phyloP scores from a whole-genome alignment of 2,797 vertebrate species.

The Spinus olivaceus region DNA sequence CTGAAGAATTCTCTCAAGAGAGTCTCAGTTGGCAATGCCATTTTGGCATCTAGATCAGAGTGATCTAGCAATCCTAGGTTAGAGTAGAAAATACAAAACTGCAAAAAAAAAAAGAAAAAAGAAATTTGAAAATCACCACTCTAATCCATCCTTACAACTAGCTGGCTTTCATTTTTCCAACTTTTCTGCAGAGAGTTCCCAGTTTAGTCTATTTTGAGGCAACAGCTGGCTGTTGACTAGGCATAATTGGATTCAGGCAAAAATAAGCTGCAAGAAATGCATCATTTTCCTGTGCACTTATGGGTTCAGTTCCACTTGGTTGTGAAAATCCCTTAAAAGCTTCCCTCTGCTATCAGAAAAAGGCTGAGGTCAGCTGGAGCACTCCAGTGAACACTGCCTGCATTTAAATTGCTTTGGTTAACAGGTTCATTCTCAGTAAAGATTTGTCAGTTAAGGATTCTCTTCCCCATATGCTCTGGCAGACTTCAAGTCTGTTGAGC shows the following conservation, averaged over 20 bases:
- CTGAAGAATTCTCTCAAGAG: not conserved
- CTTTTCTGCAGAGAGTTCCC: not conserved
- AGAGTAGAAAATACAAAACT: not conserved
- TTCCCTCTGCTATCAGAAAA: not conserved
- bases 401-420: slow-evolving; percentile 21
- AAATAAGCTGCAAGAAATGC: not conserved
- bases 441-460: not conserved
- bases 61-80: not conserved
- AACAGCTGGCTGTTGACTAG: not conserved
- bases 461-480: not conserved
- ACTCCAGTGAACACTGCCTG: not conserved
- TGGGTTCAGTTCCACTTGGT: not conserved
- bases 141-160: not conserved
- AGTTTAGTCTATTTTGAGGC: not conserved
- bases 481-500: not conserved
- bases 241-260: not conserved
- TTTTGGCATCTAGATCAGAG: not conserved
- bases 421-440: not conserved
- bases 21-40: not conserved
- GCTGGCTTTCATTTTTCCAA: not conserved
- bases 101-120: not conserved
- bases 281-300: not conserved
- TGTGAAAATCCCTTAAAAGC: not conserved
- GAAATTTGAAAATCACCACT: not conserved
- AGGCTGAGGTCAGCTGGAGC: not conserved